Percentiles rank a stretch among this genome's conserved stretches.
These are phyloP conservation scores for Plutomurus gul DNA, from an alignment of 1,140 invertebrate genomes.

Conservation along the genomic window DNA sequence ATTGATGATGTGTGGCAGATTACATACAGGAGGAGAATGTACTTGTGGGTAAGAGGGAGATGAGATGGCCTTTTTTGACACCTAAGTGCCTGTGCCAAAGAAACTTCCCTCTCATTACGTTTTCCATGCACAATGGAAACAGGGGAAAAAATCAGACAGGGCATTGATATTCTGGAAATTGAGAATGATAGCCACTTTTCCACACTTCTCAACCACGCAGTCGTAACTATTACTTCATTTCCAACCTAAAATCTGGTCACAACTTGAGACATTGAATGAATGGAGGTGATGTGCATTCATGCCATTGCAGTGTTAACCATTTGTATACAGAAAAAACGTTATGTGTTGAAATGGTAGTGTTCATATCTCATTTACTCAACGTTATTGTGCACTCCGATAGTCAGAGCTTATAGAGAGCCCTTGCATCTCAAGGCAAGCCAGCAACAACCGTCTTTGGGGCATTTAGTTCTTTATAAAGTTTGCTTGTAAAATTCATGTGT, in stretches of 20 bases:
- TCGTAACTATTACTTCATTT: conserved; percentile 15
- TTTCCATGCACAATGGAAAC: no score
- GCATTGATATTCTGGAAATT: no score
- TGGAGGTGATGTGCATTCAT: no score
- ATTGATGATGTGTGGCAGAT: neutral
- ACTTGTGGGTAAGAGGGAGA: neutral
- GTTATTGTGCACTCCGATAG: no score
- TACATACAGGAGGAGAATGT: neutral
- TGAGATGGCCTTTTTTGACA: neutral
- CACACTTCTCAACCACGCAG: neutral
- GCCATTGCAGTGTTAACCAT: no score
- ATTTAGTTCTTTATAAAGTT: neutral
- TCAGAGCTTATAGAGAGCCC: no score
- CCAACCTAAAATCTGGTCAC: neutral
- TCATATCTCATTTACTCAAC: no score
- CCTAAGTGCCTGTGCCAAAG: neutral
- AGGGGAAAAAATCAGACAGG: no score
- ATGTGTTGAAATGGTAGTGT: no score
- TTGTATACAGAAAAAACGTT: no score
- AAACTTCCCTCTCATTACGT: neutral
- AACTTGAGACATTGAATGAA: neutral
- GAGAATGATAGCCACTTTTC: conserved; percentile 2
- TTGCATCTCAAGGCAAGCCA: neutral
- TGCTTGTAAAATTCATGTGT: neutral
- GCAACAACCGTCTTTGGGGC: neutral